Percentiles rank a stretch among this genome's conserved stretches.
Evolutionary conservation across 2,113 vertebrate species (phyloP).

Genomic region (Scalopus aquaticus): DNA sequence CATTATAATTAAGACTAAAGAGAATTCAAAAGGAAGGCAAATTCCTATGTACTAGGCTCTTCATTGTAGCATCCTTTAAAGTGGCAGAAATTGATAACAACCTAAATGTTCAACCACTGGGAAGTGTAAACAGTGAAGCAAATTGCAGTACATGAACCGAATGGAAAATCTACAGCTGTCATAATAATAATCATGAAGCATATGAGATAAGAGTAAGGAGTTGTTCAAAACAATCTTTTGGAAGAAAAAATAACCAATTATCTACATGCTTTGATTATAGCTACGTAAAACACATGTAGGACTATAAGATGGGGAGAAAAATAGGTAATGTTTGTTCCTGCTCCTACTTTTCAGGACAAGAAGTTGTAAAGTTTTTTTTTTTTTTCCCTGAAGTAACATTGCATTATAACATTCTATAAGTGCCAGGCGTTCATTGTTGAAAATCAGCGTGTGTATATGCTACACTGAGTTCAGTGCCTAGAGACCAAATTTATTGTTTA

Average conservation of each 20-base stretch:
- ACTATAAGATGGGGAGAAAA: background rate
- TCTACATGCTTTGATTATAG: background rate
- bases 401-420: no score
- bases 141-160: slow-evolving; percentile 6
- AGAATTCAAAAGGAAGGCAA: slow-evolving; percentile 5
- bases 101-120: background rate
- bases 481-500: no score
- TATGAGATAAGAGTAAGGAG: background rate
- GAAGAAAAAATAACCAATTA: slow-evolving; percentile 18
- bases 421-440: no score
- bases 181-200: slow-evolving; percentile 18
- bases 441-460: no score
- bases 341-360: background rate
- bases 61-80: background rate
- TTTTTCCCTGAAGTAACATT: background rate
- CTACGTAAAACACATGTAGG: background rate
- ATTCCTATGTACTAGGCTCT: background rate
- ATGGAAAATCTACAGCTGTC: background rate
- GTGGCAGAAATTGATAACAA: slow-evolving; percentile 29
- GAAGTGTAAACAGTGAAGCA: background rate
- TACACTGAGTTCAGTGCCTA: no score
- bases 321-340: background rate
- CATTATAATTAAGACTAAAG: slow-evolving; percentile 11
- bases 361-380: background rate
- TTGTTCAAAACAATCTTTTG: background rate